Evolutionary conservation across 2,797 vertebrate species (phyloP).

Genomic region (Sarcophilus harrisii): DNA sequence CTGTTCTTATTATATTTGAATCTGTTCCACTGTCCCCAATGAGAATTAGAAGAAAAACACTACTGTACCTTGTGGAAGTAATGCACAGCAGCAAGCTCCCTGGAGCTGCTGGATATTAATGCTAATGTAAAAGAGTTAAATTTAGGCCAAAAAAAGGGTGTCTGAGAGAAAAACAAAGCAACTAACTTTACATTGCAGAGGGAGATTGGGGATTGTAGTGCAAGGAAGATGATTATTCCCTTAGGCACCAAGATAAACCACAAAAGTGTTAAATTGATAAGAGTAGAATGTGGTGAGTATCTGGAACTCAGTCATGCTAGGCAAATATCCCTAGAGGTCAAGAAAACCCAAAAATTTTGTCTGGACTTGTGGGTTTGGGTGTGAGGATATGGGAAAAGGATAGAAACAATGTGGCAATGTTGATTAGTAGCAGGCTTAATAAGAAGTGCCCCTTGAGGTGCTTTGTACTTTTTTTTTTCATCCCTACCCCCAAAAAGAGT

Average conservation of each 20-base stretch:
- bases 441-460: constrained; percentile 57
- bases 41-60: constrained; percentile 54
- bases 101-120: constrained; percentile 61
- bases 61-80: constrained; percentile 64
- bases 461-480: constrained; percentile 49
- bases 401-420: constrained; percentile 64
- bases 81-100: constrained; percentile 48
- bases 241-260: constrained; percentile 60
- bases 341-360: constrained; percentile 64
- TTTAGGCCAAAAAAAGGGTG: constrained; percentile 62
- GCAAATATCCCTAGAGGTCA: constrained; percentile 12
- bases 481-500: constrained; percentile 7
- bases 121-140: constrained; percentile 71
- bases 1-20: constrained; percentile 8
- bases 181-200: constrained; percentile 47
- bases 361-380: constrained; percentile 23
- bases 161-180: constrained; percentile 59
- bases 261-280: constrained; percentile 55
- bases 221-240: constrained; percentile 16
- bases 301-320: constrained; percentile 41
- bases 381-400: constrained; percentile 40
- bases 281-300: constrained; percentile 42
- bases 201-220: not conserved
- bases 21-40: constrained; percentile 46
- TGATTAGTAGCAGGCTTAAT: constrained; percentile 61